Percentiles rank a stretch among this genome's conserved stretches.
Evolutionary conservation across 2,113 vertebrate species (phyloP).

Genomic region (Acinonyx jubatus): DNA sequence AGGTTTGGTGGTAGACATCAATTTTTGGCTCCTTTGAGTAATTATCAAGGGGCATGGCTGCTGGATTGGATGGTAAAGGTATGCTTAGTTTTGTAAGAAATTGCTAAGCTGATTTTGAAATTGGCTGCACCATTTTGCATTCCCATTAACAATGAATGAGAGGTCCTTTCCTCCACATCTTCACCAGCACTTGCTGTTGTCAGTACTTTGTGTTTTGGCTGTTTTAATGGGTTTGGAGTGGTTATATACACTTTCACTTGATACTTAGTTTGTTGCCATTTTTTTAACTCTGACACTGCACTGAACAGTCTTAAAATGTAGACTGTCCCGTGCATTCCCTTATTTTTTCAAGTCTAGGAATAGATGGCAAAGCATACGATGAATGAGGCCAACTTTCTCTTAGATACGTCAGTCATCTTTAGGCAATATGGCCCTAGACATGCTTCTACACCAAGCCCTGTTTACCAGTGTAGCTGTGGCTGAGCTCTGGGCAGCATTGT

Average conservation of each 20-base stretch:
- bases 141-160: neutral
- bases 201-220: neutral
- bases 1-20: neutral
- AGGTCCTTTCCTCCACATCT: neutral
- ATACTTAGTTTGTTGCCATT: neutral
- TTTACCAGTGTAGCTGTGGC: neutral
- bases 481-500: no score
- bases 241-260: neutral
- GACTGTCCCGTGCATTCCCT: neutral
- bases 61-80: neutral
- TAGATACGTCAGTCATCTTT: neutral
- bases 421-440: fast-evolving
- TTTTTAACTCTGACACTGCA: neutral
- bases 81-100: neutral
- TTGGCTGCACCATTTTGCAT: neutral
- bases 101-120: neutral
- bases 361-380: neutral
- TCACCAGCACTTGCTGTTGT: neutral
- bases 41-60: neutral
- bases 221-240: neutral
- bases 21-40: neutral
- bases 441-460: fast-evolving
- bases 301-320: neutral
- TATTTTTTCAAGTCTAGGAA: neutral
- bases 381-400: neutral